Conservation (phyloP, 2,113 vertebrate genomes). For the Pangasianodon hypophthalmus region DNA sequence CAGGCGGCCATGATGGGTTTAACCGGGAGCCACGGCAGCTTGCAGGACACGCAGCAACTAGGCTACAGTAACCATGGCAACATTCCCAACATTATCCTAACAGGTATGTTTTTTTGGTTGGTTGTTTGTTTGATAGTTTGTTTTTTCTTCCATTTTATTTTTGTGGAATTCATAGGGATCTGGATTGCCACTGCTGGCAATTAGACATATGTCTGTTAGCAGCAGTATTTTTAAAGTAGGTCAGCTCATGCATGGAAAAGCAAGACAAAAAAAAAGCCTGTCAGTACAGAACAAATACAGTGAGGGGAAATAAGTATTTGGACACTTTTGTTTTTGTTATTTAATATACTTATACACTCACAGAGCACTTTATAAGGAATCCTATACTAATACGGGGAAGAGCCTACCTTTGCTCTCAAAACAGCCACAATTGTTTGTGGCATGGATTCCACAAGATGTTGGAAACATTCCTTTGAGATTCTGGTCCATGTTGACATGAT, state of each 20-base stretch:
- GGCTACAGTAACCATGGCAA: slow-evolving; percentile 87
- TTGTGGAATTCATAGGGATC: neutral
- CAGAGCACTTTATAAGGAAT: no score
- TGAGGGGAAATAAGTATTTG: no score
- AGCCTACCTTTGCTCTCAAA: no score
- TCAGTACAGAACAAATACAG: neutral
- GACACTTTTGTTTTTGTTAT: no score
- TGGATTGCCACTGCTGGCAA: neutral
- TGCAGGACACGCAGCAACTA: slow-evolving; percentile 87
- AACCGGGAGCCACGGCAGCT: slow-evolving; percentile 82
- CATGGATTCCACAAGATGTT: no score
- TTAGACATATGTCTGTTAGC: neutral
- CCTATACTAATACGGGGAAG: no score
- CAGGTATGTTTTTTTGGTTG: slow-evolving; percentile 75
- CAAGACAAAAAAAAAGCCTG: neutral
- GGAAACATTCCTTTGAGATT: no score
- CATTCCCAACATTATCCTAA: slow-evolving; percentile 99
- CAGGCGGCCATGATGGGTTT: slow-evolving; percentile 99
- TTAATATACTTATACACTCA: no score
- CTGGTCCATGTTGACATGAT: no score
- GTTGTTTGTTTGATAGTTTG: slow-evolving; percentile 7
- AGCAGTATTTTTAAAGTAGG: neutral
- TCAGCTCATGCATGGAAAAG: neutral
- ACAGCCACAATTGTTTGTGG: no score
- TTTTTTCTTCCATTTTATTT: neutral